Percentiles rank a stretch among this genome's conserved stretches.
Conservation (phyloP, 35 echinoderm and acorn worm genomes). For the Diadema setosum region DNA sequence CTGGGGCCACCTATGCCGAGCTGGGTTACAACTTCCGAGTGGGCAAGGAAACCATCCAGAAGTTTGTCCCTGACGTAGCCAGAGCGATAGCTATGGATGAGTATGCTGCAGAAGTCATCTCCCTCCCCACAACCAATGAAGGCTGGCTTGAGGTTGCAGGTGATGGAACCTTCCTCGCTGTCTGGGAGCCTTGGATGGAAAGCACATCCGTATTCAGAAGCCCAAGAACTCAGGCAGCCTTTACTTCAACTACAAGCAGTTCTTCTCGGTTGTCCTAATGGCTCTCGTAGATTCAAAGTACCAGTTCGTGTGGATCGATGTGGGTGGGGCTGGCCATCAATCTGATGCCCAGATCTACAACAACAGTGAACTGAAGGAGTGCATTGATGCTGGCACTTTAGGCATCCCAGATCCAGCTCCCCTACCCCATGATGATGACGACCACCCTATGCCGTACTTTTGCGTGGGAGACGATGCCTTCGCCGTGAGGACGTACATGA, state of each 20-base stretch:
- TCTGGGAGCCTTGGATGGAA: no score
- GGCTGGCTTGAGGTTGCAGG: constrained; percentile 14
- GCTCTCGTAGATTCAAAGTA: constrained; percentile 31
- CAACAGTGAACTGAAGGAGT: constrained; percentile 29
- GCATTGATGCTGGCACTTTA: constrained; percentile 17
- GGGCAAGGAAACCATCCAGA: no score
- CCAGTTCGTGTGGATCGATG: constrained; percentile 15
- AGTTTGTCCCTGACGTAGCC: no score
- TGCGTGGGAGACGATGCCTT: constrained; percentile 37
- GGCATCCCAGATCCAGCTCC: constrained; percentile 16
- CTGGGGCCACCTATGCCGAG: no score
- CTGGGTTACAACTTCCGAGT: no score
- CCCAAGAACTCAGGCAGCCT: no score
- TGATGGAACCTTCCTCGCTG: no score
- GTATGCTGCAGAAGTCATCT: constrained; percentile 5
- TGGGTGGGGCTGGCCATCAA: neutral
- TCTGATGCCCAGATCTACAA: constrained; percentile 54
- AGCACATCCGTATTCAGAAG: no score
- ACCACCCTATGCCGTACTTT: constrained; percentile 1
- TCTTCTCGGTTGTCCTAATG: no score
- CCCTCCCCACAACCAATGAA: neutral
- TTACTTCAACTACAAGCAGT: no score
- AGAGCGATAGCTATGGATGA: no score
- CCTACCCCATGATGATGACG: constrained; percentile 9
- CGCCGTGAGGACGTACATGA: constrained; percentile 2